A percentile compares a stretch with the other conserved stretches of the same genome.
These are phyloP conservation scores for Pipistrellus nathusii DNA, from an alignment of 2,797 vertebrate genomes.

Conservation along the genomic window DNA sequence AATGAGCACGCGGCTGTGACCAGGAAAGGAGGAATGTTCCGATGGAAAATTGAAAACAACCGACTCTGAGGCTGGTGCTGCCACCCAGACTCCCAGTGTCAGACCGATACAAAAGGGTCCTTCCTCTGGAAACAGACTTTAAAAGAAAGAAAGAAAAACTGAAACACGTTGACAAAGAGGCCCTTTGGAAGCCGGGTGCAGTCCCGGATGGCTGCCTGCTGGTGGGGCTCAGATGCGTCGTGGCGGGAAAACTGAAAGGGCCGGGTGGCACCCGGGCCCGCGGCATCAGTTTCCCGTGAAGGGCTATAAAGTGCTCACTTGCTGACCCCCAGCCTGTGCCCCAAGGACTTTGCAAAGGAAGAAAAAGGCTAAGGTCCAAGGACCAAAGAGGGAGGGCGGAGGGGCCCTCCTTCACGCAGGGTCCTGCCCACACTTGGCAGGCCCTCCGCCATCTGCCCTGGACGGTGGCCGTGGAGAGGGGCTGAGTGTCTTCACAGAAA, in stretches of 20 bases:
- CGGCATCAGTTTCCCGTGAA: neutral
- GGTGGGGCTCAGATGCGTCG: slow-evolving; percentile 65
- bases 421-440: neutral
- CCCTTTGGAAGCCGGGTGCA: neutral
- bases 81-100: slow-evolving; percentile 55
- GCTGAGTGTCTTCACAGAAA: slow-evolving; percentile 56
- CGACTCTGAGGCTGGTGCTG: slow-evolving; percentile 53
- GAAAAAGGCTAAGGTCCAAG: slow-evolving; percentile 39
- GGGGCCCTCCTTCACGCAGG: neutral
- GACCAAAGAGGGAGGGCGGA: neutral
- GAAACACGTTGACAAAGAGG: slow-evolving; percentile 48
- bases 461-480: neutral
- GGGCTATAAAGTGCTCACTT: slow-evolving; percentile 77
- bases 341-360: slow-evolving; percentile 64
- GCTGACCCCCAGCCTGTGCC: slow-evolving; percentile 4
- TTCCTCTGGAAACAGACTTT: slow-evolving; percentile 74
- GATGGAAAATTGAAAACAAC: slow-evolving; percentile 70
- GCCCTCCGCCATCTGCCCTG: neutral
- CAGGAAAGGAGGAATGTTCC: slow-evolving; percentile 86
- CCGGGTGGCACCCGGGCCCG: slow-evolving; percentile 42
- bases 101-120: slow-evolving; percentile 62
- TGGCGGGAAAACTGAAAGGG: slow-evolving; percentile 56
- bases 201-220: slow-evolving; percentile 57
- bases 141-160: slow-evolving; percentile 72
- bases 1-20: slow-evolving; percentile 86